Percentiles rank a stretch among this genome's conserved stretches.
phyloP scores from a whole-genome alignment of 2,888 invertebrate species.

The Tenodera sinensis region DNA sequence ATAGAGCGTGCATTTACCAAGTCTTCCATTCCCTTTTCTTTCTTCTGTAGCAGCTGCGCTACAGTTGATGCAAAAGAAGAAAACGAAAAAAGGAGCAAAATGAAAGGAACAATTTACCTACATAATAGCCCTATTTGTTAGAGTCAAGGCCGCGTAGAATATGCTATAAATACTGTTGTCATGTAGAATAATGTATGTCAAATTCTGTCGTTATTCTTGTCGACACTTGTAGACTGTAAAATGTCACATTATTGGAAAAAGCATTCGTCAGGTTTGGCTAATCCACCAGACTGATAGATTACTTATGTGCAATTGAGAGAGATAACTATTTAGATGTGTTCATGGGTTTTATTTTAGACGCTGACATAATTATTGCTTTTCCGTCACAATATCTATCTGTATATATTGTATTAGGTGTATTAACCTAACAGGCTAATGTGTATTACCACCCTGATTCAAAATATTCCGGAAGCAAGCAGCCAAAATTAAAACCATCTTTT shows the following conservation, averaged over 20 bases:
- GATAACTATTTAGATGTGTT: too few species aligned
- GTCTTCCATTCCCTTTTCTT: not conserved
- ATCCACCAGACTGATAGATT: not conserved
- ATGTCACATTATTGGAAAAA: not conserved
- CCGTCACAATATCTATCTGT: too few species aligned
- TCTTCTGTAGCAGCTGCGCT: not conserved
- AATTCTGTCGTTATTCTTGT: not conserved
- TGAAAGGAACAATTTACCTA: not conserved
- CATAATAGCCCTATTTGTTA: not conserved
- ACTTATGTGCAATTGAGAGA: too few species aligned
- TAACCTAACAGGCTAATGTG: too few species aligned
- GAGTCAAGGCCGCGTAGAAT: not conserved
- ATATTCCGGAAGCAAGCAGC: too few species aligned
- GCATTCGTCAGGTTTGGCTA: not conserved
- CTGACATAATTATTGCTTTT: too few species aligned
- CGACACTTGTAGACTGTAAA: not conserved
- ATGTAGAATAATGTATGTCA: not conserved
- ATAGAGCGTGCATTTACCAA: too few species aligned
- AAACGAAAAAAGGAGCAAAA: not conserved
- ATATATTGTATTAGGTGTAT: too few species aligned
- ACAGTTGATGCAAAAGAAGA: not conserved
- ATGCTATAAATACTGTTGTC: not conserved
- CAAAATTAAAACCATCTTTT: too few species aligned
- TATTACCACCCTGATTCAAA: too few species aligned
- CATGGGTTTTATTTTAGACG: too few species aligned